These are phyloP conservation scores for Lasiurus borealis DNA, from an alignment of 2,113 vertebrate species.

Conservation along the genomic window DNA sequence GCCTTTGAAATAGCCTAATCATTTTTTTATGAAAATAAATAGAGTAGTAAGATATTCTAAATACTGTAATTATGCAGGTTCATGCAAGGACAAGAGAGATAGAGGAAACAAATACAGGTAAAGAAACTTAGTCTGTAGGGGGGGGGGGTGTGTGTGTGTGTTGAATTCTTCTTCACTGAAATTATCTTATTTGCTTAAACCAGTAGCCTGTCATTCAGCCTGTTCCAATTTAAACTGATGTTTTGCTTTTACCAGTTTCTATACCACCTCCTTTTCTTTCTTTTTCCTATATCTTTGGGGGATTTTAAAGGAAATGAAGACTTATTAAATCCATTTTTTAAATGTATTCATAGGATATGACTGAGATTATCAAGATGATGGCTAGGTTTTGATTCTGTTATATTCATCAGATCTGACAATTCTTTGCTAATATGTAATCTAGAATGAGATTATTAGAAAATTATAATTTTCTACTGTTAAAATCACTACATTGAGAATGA, in stretches of 20 bases:
- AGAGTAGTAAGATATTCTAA: slow-evolving; percentile 69
- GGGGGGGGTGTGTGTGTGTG: background rate
- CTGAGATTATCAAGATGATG: slow-evolving; percentile 18
- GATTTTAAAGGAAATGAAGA: slow-evolving; percentile 24
- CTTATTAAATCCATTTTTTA: background rate
- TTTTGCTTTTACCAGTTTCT: slow-evolving; percentile 8
- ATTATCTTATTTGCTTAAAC: slow-evolving; percentile 46
- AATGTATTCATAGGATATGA: background rate
- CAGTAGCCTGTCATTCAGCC: background rate
- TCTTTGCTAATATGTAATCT: background rate
- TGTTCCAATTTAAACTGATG: slow-evolving; percentile 47
- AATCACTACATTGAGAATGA: slow-evolving; percentile 35
- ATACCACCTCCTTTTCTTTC: background rate
- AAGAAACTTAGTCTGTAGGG: background rate
- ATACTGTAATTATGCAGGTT: slow-evolving; percentile 76
- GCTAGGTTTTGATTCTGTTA: background rate
- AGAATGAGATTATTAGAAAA: slow-evolving; percentile 47
- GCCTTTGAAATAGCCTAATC: slow-evolving; percentile 81
- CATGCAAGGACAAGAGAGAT: slow-evolving; percentile 66
- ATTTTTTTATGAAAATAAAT: slow-evolving; percentile 83
- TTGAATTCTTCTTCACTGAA: slow-evolving; percentile 53
- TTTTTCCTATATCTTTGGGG: background rate
- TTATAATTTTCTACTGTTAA: background rate
- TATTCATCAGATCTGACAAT: background rate
- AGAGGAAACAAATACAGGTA: slow-evolving; percentile 67